Percentiles rank a stretch among this genome's conserved stretches.
phyloP scores from a whole-genome alignment of 2,888 invertebrate species.

The Eulithis testata region DNA sequence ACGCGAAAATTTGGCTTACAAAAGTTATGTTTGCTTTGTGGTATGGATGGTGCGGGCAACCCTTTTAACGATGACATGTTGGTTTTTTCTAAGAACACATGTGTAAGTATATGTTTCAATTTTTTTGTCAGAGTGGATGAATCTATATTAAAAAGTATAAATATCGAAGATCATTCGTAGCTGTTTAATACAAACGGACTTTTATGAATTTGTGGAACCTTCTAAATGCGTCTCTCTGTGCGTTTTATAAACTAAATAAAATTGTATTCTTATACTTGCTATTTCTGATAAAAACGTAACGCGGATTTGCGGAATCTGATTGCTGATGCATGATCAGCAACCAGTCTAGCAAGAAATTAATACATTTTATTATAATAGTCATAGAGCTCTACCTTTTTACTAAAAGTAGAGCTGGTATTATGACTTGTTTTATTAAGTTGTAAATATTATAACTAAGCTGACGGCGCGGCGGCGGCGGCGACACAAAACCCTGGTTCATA shows the following conservation, averaged over 20 bases:
- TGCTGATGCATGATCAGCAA: constrained; percentile 3
- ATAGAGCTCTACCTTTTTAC: background rate
- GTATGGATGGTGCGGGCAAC: constrained; percentile 17
- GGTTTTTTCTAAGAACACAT: too few species aligned
- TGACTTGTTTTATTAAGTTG: too few species aligned
- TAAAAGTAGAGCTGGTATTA: background rate
- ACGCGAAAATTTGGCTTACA: constrained; percentile 35
- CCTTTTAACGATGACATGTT: constrained; percentile 6
- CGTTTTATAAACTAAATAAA: background rate
- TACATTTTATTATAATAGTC: constrained; percentile 2
- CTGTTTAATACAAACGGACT: too few species aligned
- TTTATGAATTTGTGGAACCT: too few species aligned
- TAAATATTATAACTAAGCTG: too few species aligned
- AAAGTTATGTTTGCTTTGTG: constrained; percentile 46
- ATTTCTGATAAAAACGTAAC: constrained; percentile 11
- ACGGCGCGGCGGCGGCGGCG: too few species aligned
- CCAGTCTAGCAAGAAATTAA: constrained; percentile 12
- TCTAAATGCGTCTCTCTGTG: too few species aligned
- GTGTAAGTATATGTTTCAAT: too few species aligned
- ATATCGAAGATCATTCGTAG: too few species aligned
- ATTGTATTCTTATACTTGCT: background rate
- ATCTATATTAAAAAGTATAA: too few species aligned
- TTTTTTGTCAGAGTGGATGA: too few species aligned
- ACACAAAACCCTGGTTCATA: too few species aligned
- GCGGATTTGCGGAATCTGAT: constrained; percentile 8